Evolutionary conservation across 1,140 invertebrate genomes (phyloP).

Genomic region (Zaprionus inermis): DNA sequence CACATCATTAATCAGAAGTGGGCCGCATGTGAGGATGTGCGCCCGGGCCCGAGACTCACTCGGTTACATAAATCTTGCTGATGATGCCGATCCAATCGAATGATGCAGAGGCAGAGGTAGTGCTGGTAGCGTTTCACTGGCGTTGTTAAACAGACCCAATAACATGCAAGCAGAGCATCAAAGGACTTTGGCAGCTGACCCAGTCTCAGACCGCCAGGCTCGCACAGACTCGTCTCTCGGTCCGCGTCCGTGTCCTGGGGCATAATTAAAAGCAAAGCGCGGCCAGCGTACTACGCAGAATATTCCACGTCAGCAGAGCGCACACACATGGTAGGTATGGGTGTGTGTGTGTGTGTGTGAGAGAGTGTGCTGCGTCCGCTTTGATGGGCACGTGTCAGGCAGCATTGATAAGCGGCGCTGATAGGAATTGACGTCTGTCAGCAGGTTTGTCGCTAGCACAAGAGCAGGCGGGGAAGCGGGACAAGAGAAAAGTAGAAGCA

Average conservation of each 20-base stretch:
- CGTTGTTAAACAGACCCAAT: slow-evolving; percentile 64
- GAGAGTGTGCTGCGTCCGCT: slow-evolving; percentile 1
- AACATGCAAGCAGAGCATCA: slow-evolving; percentile 67
- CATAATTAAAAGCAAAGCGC: slow-evolving; percentile 49
- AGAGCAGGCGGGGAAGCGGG: not conserved
- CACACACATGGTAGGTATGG: not conserved
- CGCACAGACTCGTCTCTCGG: not conserved
- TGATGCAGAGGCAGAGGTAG: not conserved
- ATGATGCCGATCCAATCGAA: slow-evolving; percentile 15
- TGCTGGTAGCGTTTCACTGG: not conserved
- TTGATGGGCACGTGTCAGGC: slow-evolving; percentile 32
- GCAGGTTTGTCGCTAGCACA: slow-evolving; percentile 29
- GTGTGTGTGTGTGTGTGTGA: not conserved
- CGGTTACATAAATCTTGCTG: slow-evolving; percentile 42
- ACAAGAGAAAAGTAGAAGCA: not conserved
- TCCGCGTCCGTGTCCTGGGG: not conserved
- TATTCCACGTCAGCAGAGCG: slow-evolving; percentile 31
- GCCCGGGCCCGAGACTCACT: not conserved
- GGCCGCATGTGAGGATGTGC: slow-evolving; percentile 8
- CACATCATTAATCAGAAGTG: slow-evolving; percentile 70
- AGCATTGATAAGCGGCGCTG: slow-evolving; percentile 44
- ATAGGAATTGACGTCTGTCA: slow-evolving; percentile 47
- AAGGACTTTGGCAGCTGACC: slow-evolving; percentile 40
- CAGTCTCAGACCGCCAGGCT: slow-evolving; percentile 24
- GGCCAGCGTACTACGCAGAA: slow-evolving; percentile 14